These are phyloP conservation scores for Zoroaster sp. DNA, from an alignment of 53 echinoderm and acorn worm species.

Conservation along the genomic window DNA sequence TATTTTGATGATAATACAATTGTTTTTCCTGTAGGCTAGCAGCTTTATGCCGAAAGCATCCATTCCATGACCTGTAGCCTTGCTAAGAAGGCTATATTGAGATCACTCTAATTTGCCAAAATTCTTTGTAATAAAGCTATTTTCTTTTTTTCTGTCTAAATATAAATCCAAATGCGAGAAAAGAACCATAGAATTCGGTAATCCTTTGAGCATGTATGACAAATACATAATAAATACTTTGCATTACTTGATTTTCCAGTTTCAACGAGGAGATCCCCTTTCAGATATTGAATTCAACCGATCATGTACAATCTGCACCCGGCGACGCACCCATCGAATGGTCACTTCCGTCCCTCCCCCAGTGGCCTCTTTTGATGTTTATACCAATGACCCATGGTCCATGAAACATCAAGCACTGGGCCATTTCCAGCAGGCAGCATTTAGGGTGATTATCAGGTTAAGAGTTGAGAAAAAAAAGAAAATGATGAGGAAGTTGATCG, in stretches of 20 bases:
- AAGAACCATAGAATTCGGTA: neutral
- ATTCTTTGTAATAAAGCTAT: too few relatives aligned
- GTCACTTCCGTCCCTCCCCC: constrained; percentile 52
- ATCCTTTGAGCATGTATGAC: neutral
- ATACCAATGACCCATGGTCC: constrained; percentile 90
- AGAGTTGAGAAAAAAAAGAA: constrained; percentile 70
- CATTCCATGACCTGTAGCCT: neutral
- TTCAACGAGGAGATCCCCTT: constrained; percentile 87
- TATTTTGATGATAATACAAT: too few relatives aligned
- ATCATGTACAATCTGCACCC: constrained; percentile 57
- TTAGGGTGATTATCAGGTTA: constrained; percentile 81
- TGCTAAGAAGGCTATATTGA: too few relatives aligned
- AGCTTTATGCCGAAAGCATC: too few relatives aligned
- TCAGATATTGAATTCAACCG: constrained; percentile 84
- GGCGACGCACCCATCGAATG: constrained; percentile 75
- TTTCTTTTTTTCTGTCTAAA: too few relatives aligned
- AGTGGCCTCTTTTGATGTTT: constrained; percentile 73
- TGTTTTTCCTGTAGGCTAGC: too few relatives aligned
- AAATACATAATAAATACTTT: neutral
- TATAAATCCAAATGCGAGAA: too few relatives aligned
- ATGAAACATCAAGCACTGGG: constrained; percentile 82
- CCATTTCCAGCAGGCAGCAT: constrained; percentile 85
- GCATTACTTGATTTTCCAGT: constrained; percentile 36
- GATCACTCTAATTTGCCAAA: too few relatives aligned
- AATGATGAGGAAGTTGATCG: constrained; percentile 71